Conservation (phyloP, 64 coral and sea anemone genomes). For the Stichodactyla helianthus region DNA sequence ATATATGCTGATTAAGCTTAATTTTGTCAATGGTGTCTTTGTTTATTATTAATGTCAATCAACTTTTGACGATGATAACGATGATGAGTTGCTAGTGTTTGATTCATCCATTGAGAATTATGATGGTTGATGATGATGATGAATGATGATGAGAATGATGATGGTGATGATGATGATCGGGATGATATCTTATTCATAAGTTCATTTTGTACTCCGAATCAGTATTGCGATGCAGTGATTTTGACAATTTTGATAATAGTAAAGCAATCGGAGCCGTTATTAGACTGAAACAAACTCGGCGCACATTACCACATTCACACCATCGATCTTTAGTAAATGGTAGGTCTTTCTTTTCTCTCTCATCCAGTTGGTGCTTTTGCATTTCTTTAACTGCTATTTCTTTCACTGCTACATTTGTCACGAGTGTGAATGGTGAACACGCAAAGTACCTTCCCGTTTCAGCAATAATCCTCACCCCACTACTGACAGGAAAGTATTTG, state of each 20-base stretch:
- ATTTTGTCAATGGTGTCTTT: not conserved
- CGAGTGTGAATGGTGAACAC: not conserved
- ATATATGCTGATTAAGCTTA: not conserved
- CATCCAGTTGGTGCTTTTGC: not conserved
- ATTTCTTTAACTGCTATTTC: constrained; percentile 4
- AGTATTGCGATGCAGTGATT: too few species aligned
- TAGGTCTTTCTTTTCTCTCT: not conserved
- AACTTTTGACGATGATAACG: too few species aligned
- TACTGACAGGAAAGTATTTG: not conserved
- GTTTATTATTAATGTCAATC: too few species aligned
- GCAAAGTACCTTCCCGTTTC: constrained; percentile 3
- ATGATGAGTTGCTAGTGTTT: too few species aligned
- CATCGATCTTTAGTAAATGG: not conserved
- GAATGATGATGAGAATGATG: not conserved
- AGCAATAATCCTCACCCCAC: constrained; percentile 11
- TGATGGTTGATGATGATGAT: too few species aligned
- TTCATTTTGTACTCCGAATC: too few species aligned
- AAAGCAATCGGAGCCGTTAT: too few species aligned
- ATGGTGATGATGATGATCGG: too few species aligned
- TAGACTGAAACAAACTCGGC: not conserved
- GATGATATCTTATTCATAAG: too few species aligned
- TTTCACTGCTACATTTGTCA: not conserved
- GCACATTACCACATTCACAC: not conserved
- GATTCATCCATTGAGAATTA: too few species aligned
- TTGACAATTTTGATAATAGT: too few species aligned